Conservation (phyloP, 2,888 invertebrate species). For the Neuroscelio doddi region DNA sequence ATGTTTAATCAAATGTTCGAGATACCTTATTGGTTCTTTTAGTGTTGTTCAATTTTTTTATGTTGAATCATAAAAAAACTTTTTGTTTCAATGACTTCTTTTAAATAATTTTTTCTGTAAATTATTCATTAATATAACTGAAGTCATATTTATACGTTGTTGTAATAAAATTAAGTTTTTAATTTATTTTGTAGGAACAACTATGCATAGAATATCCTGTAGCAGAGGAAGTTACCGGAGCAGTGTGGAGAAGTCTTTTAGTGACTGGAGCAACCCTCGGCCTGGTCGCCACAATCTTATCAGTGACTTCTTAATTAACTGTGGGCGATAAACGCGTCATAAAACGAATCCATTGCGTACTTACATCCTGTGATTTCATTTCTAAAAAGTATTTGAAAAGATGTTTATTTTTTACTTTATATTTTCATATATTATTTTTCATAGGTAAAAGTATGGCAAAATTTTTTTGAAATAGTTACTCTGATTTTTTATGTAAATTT, state of each 20-base stretch:
- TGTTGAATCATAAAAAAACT: too few relatives aligned
- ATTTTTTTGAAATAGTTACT: neutral
- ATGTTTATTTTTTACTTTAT: conserved; percentile 1
- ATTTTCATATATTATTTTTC: neutral
- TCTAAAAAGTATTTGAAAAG: conserved; percentile 42
- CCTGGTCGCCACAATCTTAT: conserved; percentile 67
- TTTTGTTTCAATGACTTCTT: too few relatives aligned
- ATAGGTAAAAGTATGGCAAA: neutral
- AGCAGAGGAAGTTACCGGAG: conserved; percentile 68
- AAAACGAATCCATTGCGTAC: conserved; percentile 56
- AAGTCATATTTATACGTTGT: too few relatives aligned
- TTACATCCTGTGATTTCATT: conserved; percentile 63
- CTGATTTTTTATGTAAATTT: conserved; percentile 10
- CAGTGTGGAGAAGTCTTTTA: conserved; percentile 68
- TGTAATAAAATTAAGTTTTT: too few relatives aligned
- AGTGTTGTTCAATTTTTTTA: too few relatives aligned
- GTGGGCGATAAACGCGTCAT: conserved; percentile 36
- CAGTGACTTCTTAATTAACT: conserved; percentile 65
- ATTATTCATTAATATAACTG: too few relatives aligned
- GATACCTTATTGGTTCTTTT: too few relatives aligned
- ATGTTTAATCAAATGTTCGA: too few relatives aligned
- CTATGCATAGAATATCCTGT: conserved; percentile 69
- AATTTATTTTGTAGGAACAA: conserved; percentile 62
- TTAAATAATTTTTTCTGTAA: too few relatives aligned
- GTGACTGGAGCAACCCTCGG: conserved; percentile 70